Evolutionary conservation across 2,888 invertebrate species (phyloP).

Genomic region (Lochmaea capreae): DNA sequence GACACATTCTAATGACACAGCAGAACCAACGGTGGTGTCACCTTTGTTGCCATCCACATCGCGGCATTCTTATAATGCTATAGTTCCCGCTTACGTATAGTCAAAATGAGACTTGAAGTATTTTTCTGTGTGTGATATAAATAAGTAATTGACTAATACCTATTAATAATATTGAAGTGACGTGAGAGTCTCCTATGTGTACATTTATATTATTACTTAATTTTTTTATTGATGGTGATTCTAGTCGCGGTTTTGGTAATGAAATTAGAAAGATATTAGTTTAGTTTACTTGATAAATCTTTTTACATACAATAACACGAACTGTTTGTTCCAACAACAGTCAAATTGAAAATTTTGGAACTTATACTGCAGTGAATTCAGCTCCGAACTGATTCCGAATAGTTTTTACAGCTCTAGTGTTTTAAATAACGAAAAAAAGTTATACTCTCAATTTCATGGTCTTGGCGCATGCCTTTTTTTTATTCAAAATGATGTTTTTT

Average conservation of each 20-base stretch:
- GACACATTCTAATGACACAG: conserved; percentile 48
- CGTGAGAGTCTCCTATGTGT: conserved; percentile 14
- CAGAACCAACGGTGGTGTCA: conserved; percentile 56
- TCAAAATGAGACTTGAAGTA: neutral
- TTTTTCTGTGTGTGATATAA: conserved; percentile 14
- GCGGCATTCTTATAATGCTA: conserved; percentile 63
- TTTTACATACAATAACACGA: too few relatives aligned
- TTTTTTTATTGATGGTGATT: neutral
- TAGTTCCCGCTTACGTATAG: conserved; percentile 51
- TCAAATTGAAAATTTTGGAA: too few relatives aligned
- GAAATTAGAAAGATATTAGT: too few relatives aligned
- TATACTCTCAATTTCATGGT: too few relatives aligned
- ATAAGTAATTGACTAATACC: neutral
- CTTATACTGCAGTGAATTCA: too few relatives aligned
- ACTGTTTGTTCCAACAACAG: too few relatives aligned
- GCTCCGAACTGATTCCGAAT: too few relatives aligned
- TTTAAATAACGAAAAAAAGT: too few relatives aligned
- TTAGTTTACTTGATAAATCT: too few relatives aligned
- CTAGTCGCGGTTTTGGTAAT: conserved; percentile 4
- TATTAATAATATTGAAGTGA: conserved; percentile 7
- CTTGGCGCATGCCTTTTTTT: neutral
- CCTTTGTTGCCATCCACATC: conserved; percentile 63
- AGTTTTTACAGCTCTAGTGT: too few relatives aligned
- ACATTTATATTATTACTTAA: neutral
- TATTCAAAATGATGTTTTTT: neutral